A percentile compares a stretch with the other conserved stretches of the same genome.
Conservation (phyloP, 2,113 vertebrate species). For the Calonectris borealis region DNA sequence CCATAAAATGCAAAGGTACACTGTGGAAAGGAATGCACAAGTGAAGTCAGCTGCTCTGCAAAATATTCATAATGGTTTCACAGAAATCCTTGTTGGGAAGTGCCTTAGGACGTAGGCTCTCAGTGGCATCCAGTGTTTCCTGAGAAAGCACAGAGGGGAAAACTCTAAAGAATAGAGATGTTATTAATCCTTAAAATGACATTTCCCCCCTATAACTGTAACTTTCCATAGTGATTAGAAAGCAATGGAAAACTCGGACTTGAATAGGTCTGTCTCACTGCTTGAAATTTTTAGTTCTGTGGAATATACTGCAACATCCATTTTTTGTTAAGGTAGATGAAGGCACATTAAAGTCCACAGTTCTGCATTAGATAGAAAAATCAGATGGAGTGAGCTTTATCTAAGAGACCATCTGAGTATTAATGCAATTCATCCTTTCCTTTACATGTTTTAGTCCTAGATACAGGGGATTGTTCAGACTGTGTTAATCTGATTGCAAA, state of each 20-base stretch:
- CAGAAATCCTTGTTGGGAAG: neutral
- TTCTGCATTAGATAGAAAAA: neutral
- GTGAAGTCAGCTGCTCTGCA: neutral
- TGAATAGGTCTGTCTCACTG: neutral
- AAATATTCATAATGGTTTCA: neutral
- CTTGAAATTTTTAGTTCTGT: neutral
- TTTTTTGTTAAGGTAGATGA: neutral
- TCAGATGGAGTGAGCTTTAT: neutral
- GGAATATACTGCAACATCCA: neutral
- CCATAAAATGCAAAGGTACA: neutral
- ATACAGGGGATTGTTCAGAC: neutral
- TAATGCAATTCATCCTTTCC: neutral
- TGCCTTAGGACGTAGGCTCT: neutral
- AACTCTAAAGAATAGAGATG: neutral
- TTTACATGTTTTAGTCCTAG: neutral
- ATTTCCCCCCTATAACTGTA: neutral
- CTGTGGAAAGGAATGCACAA: neutral
- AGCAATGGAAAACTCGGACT: neutral
- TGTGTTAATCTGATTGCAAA: neutral
- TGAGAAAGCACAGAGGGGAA: neutral
- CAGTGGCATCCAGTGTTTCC: neutral
- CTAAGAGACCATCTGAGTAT: neutral
- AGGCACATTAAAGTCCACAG: neutral
- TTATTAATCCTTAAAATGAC: neutral
- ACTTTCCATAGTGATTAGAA: neutral